Conservation (phyloP, 2,113 vertebrate genomes). For the Pao palembangensis region DNA sequence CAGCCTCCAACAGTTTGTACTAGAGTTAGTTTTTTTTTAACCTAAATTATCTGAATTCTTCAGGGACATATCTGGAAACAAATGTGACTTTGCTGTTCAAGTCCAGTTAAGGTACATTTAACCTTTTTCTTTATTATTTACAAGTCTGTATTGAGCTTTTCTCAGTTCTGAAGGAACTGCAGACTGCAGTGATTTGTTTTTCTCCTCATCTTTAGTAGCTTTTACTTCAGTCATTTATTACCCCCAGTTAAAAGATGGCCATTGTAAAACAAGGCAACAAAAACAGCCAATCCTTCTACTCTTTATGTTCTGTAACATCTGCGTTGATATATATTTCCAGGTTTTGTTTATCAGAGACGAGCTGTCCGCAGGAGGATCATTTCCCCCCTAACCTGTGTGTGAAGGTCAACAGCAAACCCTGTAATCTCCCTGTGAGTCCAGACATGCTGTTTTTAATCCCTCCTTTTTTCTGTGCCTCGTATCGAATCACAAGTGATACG, state of each 20-base stretch:
- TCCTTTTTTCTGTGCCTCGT: neutral
- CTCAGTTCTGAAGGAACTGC: conserved; percentile 5
- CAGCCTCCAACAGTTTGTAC: neutral
- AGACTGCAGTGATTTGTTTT: conserved; percentile 1
- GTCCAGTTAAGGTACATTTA: conserved; percentile 91
- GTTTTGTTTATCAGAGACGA: conserved; percentile 99
- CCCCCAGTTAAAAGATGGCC: no score
- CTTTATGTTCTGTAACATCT: neutral
- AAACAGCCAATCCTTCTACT: no score
- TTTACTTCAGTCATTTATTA: no score
- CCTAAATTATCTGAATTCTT: conserved; percentile 28
- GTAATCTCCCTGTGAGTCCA: conserved; percentile 95
- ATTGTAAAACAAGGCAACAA: no score
- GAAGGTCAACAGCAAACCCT: conserved; percentile 97
- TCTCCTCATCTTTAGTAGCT: no score
- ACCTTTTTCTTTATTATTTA: neutral
- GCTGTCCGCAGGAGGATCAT: conserved; percentile 99
- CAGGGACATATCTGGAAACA: conserved; percentile 99
- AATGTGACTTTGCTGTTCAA: conserved; percentile 99
- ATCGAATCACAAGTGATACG: neutral
- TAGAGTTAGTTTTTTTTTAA: neutral
- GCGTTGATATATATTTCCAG: conserved; percentile 56
- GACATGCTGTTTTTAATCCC: neutral
- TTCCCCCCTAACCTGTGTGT: conserved; percentile 97
- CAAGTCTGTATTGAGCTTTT: neutral